phyloP scores from a whole-genome alignment of 2,888 invertebrate genomes.

The Macrosiphum euphorbiae region DNA sequence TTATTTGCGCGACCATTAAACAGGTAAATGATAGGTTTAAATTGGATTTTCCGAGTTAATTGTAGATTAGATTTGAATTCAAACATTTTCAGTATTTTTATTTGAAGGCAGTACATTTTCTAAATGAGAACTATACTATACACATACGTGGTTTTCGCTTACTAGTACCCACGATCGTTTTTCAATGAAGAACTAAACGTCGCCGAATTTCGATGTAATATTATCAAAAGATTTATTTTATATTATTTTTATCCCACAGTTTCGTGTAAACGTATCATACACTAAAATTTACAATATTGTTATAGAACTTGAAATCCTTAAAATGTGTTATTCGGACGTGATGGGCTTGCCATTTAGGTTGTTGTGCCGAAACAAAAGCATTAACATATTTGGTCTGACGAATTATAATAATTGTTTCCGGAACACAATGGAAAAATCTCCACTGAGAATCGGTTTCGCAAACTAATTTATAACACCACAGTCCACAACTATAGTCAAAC shows the following conservation, averaged over 20 bases:
- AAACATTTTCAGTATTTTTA: background rate
- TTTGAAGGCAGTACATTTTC: background rate
- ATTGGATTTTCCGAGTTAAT: no score
- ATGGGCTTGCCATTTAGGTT: background rate
- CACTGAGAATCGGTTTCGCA: background rate
- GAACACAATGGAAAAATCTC: conserved; percentile 5
- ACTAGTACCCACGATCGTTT: background rate
- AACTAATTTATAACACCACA: background rate
- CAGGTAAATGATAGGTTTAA: no score
- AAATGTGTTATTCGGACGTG: background rate
- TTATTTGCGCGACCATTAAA: background rate
- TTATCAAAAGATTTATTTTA: background rate
- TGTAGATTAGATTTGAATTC: background rate
- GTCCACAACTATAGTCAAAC: background rate
- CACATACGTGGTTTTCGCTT: background rate
- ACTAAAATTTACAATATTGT: background rate
- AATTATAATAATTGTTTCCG: background rate
- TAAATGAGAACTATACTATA: background rate
- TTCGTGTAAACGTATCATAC: background rate
- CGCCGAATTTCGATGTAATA: background rate
- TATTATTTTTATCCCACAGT: background rate
- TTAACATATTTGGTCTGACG: background rate
- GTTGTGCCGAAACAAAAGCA: background rate
- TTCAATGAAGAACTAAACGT: background rate
- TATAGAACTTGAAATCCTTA: background rate